These are phyloP conservation scores for Paraplagusia blochii DNA, from an alignment of 2,113 vertebrate genomes.

Conservation along the genomic window DNA sequence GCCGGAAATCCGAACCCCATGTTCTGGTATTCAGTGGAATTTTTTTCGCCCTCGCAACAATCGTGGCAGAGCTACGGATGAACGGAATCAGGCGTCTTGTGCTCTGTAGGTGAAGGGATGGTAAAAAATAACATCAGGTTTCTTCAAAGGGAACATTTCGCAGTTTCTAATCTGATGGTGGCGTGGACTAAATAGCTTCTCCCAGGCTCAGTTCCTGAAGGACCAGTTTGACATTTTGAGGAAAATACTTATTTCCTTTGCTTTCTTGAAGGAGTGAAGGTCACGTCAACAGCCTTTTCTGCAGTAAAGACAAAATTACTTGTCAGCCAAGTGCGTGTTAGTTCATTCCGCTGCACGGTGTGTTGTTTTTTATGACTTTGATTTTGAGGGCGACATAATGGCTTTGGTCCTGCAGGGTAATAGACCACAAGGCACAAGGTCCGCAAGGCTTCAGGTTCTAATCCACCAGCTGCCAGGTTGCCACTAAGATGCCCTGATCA, in stretches of 20 bases:
- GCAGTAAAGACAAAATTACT: background rate
- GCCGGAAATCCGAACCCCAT: constrained; percentile 29
- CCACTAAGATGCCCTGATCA: no score
- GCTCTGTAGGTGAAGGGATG: no score
- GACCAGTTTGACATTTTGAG: background rate
- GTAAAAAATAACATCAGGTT: no score
- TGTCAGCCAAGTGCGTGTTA: background rate
- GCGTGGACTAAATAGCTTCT: background rate
- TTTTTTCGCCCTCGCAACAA: constrained; percentile 20
- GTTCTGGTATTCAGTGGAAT: constrained; percentile 40
- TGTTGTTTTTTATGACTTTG: background rate
- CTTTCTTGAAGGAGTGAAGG: background rate
- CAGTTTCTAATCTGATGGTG: background rate
- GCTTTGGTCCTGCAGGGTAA: no score
- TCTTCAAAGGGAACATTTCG: background rate
- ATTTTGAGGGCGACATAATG: no score
- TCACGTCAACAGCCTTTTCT: background rate
- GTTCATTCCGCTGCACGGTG: background rate
- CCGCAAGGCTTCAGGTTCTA: no score
- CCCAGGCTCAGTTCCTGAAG: background rate
- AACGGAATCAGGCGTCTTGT: no score
- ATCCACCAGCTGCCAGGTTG: no score
- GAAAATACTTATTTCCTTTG: no score
- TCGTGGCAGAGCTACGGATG: constrained; percentile 12
- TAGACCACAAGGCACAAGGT: no score